Evolutionary conservation across 2,888 invertebrate species (phyloP).

Genomic region (Epirrhoe alternata): DNA sequence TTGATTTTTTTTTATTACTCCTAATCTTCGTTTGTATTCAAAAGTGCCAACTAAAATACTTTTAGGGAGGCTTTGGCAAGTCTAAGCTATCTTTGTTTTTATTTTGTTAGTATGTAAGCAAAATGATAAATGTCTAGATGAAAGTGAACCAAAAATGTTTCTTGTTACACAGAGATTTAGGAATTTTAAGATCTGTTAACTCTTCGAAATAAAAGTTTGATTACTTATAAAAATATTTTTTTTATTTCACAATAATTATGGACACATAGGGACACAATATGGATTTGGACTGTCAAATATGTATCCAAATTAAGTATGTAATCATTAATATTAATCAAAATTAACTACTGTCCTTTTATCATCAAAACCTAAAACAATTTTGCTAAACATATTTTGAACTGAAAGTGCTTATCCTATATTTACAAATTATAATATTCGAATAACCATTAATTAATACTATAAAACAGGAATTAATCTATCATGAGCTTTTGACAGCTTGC

Average conservation of each 20-base stretch:
- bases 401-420: constrained; percentile 50
- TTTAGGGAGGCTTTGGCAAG: no score
- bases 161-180: no score
- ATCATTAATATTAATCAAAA: background rate
- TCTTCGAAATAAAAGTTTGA: constrained; percentile 11
- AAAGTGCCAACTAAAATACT: no score
- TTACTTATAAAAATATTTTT: background rate
- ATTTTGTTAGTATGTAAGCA: constrained; percentile 4
- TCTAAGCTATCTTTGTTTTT: background rate
- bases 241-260: constrained; percentile 12
- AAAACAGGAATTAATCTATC: constrained; percentile 45
- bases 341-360: background rate
- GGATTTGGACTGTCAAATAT: background rate
- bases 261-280: background rate
- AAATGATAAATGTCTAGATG: background rate
- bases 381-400: background rate
- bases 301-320: background rate
- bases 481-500: constrained; percentile 67
- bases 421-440: constrained; percentile 63
- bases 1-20: no score
- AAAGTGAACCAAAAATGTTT: no score
- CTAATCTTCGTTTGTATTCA: no score
- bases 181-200: background rate
- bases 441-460: constrained; percentile 51
- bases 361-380: background rate